Base-by-base conservation (phyloP, 2,797 vertebrate species). In the Leontopithecus rosalia region DNA sequence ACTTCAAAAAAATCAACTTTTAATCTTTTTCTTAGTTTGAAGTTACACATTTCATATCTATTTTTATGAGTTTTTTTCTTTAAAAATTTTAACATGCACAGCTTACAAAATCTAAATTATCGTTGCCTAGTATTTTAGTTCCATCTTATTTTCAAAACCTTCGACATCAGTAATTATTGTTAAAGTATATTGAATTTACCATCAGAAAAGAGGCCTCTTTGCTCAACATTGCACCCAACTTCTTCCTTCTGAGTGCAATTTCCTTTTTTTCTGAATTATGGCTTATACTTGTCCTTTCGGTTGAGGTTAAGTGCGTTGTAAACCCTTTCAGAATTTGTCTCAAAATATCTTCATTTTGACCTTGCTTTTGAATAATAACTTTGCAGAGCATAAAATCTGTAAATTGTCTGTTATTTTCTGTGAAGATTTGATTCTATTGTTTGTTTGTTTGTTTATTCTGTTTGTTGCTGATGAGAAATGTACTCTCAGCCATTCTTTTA, bases 301-400 rank as follows among this genome's bases (percentile, higher is more conserved):
- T 26, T 33, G 24, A 90, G 52, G 30, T 17, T 50, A 76, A n/a
- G 8, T 95, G 13, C 43, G 12, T 90, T 91, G 30, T 77, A 88
- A 86, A 97, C 8, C 39, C 30, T 88, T 94, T 82, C 33, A 97
- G 72, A 43, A 82, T 82, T 87, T 94, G 43, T 39, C 67, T 94
- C 75, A 76, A 73, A 91, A 92, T 82, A 7, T 89, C 77, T 94
- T 96, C 76, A 83, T 93, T 95, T 92, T 90, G 33, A 15, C 46
- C 39, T 90, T 24, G 28, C 1, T 91, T 84, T 91, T 94, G 33
- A 94, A 55, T 88, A 48, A 58, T 82, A 88, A 22, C 36, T 95
- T 92, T 94, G 36, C 36, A 73, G 52, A 22, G 26, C 73, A 28
- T 85, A 82, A 46, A 97, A 92, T 50, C 20, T 94, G 14, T 82